These are phyloP conservation scores for Anguilla obscura DNA, from an alignment of 2,797 vertebrate species.

Conservation along the genomic window DNA sequence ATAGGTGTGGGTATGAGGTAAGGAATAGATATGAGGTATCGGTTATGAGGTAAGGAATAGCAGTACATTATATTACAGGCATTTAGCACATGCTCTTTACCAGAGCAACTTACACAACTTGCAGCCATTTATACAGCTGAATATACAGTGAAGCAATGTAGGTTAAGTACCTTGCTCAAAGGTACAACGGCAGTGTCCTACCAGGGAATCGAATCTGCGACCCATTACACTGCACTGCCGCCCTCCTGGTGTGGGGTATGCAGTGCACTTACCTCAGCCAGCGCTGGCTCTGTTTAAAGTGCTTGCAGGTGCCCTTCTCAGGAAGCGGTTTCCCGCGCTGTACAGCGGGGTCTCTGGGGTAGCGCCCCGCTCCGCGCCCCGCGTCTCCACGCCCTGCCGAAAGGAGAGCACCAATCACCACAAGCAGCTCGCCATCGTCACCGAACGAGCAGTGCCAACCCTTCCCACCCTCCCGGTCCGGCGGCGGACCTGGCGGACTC, in stretches of 20 bases:
- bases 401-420: neutral
- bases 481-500: neutral
- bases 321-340: conserved; percentile 79
- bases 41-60: neutral
- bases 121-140: too few relatives aligned
- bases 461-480: neutral
- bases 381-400: conserved; percentile 52
- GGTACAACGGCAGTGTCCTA: too few relatives aligned
- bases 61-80: neutral
- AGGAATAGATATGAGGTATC: neutral
- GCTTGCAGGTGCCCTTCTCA: conserved; percentile 75
- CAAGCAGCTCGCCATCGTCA: neutral
- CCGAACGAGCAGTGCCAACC: neutral
- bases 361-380: conserved; percentile 44
- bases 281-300: conserved; percentile 79
- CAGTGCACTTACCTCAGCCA: conserved; percentile 73
- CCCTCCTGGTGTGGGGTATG: neutral
- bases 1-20: neutral
- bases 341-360: conserved; percentile 69
- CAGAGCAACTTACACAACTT: too few relatives aligned
- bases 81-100: too few relatives aligned
- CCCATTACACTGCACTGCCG: too few relatives aligned
- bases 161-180: too few relatives aligned
- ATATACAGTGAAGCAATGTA: too few relatives aligned
- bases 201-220: too few relatives aligned